Conservation (phyloP, 2,797 vertebrate species). For the Peromyscus eremicus region DNA sequence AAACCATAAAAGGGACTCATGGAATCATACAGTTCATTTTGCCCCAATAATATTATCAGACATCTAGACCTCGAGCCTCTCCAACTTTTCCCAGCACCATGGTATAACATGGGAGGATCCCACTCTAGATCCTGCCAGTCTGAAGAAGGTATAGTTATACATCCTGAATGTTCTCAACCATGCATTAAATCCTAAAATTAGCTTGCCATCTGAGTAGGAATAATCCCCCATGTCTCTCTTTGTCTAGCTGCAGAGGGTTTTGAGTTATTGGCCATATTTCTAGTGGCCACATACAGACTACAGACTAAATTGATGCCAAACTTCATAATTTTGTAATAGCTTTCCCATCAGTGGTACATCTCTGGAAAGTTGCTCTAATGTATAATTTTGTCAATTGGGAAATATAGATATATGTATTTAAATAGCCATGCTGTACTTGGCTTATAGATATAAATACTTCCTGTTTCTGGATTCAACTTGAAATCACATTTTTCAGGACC, state of each 20-base stretch:
- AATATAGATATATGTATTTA: conserved; percentile 8
- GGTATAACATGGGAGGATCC: not conserved
- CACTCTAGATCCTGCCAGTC: not conserved
- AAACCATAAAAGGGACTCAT: not conserved
- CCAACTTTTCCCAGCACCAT: not conserved
- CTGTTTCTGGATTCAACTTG: conserved; percentile 24
- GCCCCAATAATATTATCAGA: not conserved
- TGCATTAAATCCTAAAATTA: conserved; percentile 36
- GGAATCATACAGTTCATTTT: not conserved
- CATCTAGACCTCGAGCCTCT: not conserved
- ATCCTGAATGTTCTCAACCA: not conserved
- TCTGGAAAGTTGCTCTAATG: conserved; percentile 61
- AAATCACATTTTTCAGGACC: conserved; percentile 48
- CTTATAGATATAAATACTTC: conserved; percentile 32
- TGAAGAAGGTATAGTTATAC: not conserved
- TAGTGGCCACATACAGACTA: conserved; percentile 9
- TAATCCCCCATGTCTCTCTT: not conserved
- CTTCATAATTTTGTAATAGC: conserved; percentile 12
- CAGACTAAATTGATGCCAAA: not conserved
- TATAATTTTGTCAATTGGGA: conserved; percentile 42
- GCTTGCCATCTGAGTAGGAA: not conserved
- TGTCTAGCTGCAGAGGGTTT: not conserved
- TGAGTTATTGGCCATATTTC: conserved; percentile 29
- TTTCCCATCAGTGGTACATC: conserved; percentile 37
- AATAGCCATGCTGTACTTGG: conserved; percentile 49